Evolutionary conservation across 2,888 invertebrate genomes (phyloP), one percentile per base, ranked within the genome.

Genomic region (Ischnura elegans): DNA sequence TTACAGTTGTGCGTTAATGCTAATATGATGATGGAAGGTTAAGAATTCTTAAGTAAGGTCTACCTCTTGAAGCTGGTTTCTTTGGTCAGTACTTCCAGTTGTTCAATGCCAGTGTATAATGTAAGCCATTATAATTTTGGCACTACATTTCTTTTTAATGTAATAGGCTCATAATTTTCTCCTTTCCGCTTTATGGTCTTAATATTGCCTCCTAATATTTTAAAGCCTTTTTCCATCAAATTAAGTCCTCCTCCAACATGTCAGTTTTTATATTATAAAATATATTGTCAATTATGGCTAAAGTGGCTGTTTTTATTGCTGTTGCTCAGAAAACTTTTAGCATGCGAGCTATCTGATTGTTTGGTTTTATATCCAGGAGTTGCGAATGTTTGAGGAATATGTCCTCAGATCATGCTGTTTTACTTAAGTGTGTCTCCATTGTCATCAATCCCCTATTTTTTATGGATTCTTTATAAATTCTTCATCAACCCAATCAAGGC

Each of bases 11-110:
- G n/a, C 45, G 36, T 19, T 43, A 36, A 66, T n/a, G 42, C 90
- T 43, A 13, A 61, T 43, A n/a, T 36, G 90, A 90, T 61, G 25
- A 90, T 90, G 90, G 43, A 90, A 61, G 25, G 45, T 10, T 45
- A n/a, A 16, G 51, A 87, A 1, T 51, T 76, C 76, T 3, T n/a
- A 42, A 61, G 61, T n/a, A 90, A 90, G 61, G 45, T 90, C 61
- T 45, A 85, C 51, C 0, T 21, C 43, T 51, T 55, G 13, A n/a
- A 90, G 16, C 42, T n/a, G 36, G 36, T 90, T 25, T n/a, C 6
- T 2, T 29, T 61, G 61, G 36, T 90, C 61, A 61, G 21, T 61
- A 21, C 66, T 55, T 61, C 2, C n/a, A 13, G 21, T 61, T 36
- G 61, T 36, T 42, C 45, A 29, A 90, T 43, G 55, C n/a, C 4